Percentiles rank a stretch among this genome's conserved stretches.
These are phyloP conservation scores for cat (Felis catus) DNA, from an alignment of 2,113 vertebrate genomes.

Conservation along the genomic window DNA sequence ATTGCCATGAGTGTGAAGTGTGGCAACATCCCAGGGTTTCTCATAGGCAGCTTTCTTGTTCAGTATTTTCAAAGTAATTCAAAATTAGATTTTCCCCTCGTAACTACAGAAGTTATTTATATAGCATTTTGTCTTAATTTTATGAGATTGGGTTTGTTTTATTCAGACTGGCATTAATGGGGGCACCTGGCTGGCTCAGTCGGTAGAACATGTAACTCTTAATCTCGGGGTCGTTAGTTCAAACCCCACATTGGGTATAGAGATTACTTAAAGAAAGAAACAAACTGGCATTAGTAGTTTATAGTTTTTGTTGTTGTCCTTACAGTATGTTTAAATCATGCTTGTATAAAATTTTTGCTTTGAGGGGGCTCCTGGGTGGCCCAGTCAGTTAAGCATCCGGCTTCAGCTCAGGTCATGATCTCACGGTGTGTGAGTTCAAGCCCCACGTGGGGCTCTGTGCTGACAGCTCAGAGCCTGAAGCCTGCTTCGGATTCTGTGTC, in stretches of 20 bases:
- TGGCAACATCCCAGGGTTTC: not conserved
- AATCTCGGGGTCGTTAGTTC: not conserved
- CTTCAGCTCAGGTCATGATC: too few species aligned
- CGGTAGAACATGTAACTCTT: not conserved
- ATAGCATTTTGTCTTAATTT: slow-evolving; percentile 46
- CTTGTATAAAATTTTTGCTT: slow-evolving; percentile 48
- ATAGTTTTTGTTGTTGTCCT: not conserved
- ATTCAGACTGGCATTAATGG: slow-evolving; percentile 46
- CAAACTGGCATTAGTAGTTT: slow-evolving; percentile 32
- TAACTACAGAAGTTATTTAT: slow-evolving; percentile 41
- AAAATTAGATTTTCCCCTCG: not conserved
- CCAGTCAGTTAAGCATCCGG: too few species aligned
- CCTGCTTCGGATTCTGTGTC: too few species aligned
- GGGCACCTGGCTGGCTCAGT: not conserved
- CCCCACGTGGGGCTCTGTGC: too few species aligned
- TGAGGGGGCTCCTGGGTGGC: not conserved
- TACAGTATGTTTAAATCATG: slow-evolving; percentile 17
- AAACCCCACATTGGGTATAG: not conserved
- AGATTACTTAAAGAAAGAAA: not conserved
- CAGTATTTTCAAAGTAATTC: slow-evolving; percentile 19
- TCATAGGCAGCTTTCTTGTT: not conserved
- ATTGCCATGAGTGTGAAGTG: not conserved
- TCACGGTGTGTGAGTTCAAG: too few species aligned
- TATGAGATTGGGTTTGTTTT: slow-evolving; percentile 45
- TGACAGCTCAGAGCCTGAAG: too few species aligned